Percentiles rank a stretch among this genome's conserved stretches.
These are phyloP conservation scores for Halictus ligatus DNA, from an alignment of 2,888 invertebrate genomes.

Conservation along the genomic window DNA sequence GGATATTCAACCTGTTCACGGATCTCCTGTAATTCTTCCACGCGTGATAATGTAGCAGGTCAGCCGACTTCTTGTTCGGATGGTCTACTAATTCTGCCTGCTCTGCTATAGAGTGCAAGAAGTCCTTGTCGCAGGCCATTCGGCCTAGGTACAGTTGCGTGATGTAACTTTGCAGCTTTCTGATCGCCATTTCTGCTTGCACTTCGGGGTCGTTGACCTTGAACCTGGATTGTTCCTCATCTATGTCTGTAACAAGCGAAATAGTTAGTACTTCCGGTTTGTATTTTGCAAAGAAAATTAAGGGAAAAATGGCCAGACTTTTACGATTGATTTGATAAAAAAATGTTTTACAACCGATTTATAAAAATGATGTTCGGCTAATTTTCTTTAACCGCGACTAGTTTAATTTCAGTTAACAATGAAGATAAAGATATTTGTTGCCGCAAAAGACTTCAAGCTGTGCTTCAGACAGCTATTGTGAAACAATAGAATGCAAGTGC, in stretches of 20 bases:
- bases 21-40: constrained; percentile 79
- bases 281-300: too few relatives aligned
- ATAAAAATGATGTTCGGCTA: too few relatives aligned
- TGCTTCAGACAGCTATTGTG: neutral
- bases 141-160: constrained; percentile 84
- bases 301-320: too few relatives aligned
- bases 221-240: constrained; percentile 75
- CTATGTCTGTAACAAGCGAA: constrained; percentile 71
- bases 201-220: constrained; percentile 72
- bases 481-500: neutral
- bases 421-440: neutral
- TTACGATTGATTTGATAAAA: too few relatives aligned
- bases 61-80: constrained; percentile 82
- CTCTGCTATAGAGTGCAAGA: constrained; percentile 79
- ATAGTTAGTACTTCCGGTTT: neutral
- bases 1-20: constrained; percentile 82
- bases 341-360: too few relatives aligned
- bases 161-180: constrained; percentile 75
- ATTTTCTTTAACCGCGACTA: too few relatives aligned
- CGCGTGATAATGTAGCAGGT: constrained; percentile 76
- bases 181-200: constrained; percentile 57
- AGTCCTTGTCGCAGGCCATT: constrained; percentile 84
- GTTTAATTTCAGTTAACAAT: too few relatives aligned
- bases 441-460: neutral
- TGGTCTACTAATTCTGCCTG: constrained; percentile 76